These are phyloP conservation scores for Panagrolaimus sp. DNA, from an alignment of 1,140 invertebrate species.

Conservation along the genomic window DNA sequence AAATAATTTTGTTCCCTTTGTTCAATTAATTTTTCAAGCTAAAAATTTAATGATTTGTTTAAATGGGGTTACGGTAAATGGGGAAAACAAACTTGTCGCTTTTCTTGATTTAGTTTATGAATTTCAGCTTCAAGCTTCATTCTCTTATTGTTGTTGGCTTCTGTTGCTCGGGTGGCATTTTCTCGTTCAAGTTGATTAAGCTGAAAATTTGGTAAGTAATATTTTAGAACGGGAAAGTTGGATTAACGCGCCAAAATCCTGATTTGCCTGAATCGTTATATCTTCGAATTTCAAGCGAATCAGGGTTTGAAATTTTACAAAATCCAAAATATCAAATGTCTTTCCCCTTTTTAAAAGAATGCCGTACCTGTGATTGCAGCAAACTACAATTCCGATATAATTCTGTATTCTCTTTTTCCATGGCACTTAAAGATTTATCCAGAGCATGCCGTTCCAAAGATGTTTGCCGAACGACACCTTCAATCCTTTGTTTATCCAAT, in stretches of 20 bases:
- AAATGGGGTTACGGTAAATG: background rate
- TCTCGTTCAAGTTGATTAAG: slow-evolving; percentile 30
- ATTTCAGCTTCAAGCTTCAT: slow-evolving; percentile 26
- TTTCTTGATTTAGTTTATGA: slow-evolving; percentile 20
- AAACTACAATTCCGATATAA: slow-evolving; percentile 28
- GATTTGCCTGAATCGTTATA: too few relatives aligned
- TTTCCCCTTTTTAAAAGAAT: too few relatives aligned
- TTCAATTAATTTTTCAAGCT: slow-evolving; percentile 31
- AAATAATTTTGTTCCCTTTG: slow-evolving; percentile 30
- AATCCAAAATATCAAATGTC: too few relatives aligned
- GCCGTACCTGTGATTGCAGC: slow-evolving; percentile 25
- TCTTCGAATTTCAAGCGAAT: too few relatives aligned
- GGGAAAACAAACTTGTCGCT: slow-evolving; percentile 28
- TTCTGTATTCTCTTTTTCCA: slow-evolving; percentile 33
- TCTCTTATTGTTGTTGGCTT: slow-evolving; percentile 23
- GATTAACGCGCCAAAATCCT: too few relatives aligned
- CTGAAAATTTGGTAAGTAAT: too few relatives aligned
- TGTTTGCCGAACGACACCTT: slow-evolving; percentile 24
- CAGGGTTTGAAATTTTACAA: too few relatives aligned
- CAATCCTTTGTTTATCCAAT: slow-evolving; percentile 28
- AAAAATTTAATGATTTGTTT: slow-evolving; percentile 13
- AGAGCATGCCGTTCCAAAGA: slow-evolving; percentile 27
- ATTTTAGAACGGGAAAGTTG: too few relatives aligned
- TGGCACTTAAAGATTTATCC: slow-evolving; percentile 30
- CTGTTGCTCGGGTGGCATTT: slow-evolving; percentile 8